Percentiles rank a stretch among this genome's conserved stretches.
phyloP scores from a whole-genome alignment of 2,888 invertebrate genomes.

The Eristalinus sepulchralis region DNA sequence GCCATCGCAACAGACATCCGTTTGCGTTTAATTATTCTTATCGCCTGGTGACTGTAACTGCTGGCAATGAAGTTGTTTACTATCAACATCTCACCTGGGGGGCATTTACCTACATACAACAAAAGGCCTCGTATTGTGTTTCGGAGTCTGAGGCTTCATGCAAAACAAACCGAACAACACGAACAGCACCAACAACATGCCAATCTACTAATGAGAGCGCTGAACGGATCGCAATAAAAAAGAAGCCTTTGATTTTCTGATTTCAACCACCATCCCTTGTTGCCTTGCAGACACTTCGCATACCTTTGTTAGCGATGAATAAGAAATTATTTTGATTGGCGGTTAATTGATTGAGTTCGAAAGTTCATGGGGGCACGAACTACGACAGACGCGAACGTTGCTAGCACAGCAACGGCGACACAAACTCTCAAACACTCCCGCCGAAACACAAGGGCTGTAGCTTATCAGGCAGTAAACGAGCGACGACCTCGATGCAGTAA shows the following conservation, averaged over 20 bases:
- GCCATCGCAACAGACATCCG: slow-evolving; percentile 41
- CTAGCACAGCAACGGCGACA: slow-evolving; percentile 9
- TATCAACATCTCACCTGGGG: slow-evolving; percentile 23
- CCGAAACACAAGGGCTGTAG: not conserved
- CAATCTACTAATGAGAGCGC: not conserved
- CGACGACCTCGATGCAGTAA: slow-evolving; percentile 3
- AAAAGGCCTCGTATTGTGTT: slow-evolving; percentile 9
- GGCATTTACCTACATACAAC: slow-evolving; percentile 28
- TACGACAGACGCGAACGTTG: not conserved
- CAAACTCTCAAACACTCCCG: not conserved
- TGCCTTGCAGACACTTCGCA: not conserved
- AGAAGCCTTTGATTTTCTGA: not conserved
- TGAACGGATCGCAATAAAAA: slow-evolving; percentile 19
- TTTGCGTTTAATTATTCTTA: slow-evolving; percentile 57
- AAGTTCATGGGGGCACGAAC: slow-evolving; percentile 30
- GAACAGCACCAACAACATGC: no score
- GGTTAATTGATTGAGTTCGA: slow-evolving; percentile 42
- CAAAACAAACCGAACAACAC: slow-evolving; percentile 1
- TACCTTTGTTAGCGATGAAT: slow-evolving; percentile 52
- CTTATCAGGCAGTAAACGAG: slow-evolving; percentile 23
- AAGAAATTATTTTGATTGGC: slow-evolving; percentile 51
- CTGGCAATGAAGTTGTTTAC: slow-evolving; percentile 42
- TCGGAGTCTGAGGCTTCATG: slow-evolving; percentile 20
- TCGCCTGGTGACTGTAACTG: slow-evolving; percentile 48
- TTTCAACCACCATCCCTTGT: not conserved